Evolutionary conservation across 1,140 invertebrate genomes (phyloP).

Genomic region (Streblospio benedicti): DNA sequence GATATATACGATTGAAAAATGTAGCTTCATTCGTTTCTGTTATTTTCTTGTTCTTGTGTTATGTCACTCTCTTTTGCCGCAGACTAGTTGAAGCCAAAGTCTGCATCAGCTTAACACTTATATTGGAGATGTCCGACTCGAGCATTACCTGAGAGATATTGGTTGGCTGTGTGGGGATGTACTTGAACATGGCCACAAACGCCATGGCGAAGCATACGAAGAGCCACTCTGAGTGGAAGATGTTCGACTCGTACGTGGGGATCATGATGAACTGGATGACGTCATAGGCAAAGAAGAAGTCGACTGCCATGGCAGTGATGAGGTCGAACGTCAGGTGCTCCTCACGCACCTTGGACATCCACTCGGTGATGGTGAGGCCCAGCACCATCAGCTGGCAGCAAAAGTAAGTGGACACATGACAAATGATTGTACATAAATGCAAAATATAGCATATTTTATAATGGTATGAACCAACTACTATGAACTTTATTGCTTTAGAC

Average conservation of each 20-base stretch:
- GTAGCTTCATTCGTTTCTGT: no score
- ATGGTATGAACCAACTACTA: no score
- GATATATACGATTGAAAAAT: no score
- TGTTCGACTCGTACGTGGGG: background rate
- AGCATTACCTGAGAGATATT: no score
- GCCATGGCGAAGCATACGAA: background rate
- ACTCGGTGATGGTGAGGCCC: conserved; percentile 1
- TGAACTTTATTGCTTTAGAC: no score
- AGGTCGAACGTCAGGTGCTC: conserved; percentile 5
- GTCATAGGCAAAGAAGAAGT: conserved; percentile 11
- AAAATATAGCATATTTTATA: no score
- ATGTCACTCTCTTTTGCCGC: background rate
- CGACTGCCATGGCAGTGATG: background rate
- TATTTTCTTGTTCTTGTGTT: background rate
- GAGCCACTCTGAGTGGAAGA: background rate
- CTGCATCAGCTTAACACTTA: no score
- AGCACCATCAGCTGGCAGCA: no score
- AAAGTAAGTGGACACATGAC: no score
- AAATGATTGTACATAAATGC: no score
- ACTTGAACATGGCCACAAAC: conserved; percentile 6
- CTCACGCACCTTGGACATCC: background rate
- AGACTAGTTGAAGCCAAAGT: no score
- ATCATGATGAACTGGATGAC: conserved; percentile 2
- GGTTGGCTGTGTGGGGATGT: background rate
- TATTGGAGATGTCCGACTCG: no score